Evolutionary conservation across 2,888 invertebrate genomes (phyloP), one percentile per base, ranked within the genome.

Genomic region (Acholoe squamosa): DNA sequence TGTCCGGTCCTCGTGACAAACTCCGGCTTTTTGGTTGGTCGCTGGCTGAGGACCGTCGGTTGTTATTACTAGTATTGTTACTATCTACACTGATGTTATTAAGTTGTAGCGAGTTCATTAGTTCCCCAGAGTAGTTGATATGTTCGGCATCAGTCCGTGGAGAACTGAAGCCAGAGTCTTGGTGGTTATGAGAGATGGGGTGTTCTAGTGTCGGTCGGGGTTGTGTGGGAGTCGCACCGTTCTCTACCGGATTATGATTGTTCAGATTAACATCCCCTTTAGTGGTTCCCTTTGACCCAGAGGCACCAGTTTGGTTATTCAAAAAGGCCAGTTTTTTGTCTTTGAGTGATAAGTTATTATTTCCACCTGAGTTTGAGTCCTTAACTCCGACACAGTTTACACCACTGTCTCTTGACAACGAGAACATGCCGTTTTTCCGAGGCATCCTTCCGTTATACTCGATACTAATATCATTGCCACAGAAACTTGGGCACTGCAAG

Each of bases 341-440:
- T 34, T 51, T 84, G 14, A 28, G 25, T 28, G 28, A 25, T 61
- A n/a, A n/a, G 28, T 22, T n/a, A 14, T 28, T 28, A 34, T 34
- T 51, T 1, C 43, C 84, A 10, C 5, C 43, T 43, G 34, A 16
- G n/a, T 3, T 19, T 33, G 43, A 33, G 67, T 77, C 52, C 43
- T 52, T 89, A 3, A 94, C 91, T 5, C 95, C 95, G 0, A 95
- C 92, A 92, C 94, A 95, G 92, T 95, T 95, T 0, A 95, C 95
- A 19, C 95, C 95, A 92, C 95, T 95, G 90, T 94, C 95, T 5
- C 94, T 91, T 10, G 95, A 95, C 84, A 92, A 92, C 14, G 93
- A 93, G 34, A 93, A 91, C n/a, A 92, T 77, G 12, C 94, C 93
- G 88, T 94, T 92, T 92, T 94, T 95, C 71, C 93, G 93, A 0